phyloP scores from a whole-genome alignment of 2,113 vertebrate species.

The Rhizomys pruinosus region DNA sequence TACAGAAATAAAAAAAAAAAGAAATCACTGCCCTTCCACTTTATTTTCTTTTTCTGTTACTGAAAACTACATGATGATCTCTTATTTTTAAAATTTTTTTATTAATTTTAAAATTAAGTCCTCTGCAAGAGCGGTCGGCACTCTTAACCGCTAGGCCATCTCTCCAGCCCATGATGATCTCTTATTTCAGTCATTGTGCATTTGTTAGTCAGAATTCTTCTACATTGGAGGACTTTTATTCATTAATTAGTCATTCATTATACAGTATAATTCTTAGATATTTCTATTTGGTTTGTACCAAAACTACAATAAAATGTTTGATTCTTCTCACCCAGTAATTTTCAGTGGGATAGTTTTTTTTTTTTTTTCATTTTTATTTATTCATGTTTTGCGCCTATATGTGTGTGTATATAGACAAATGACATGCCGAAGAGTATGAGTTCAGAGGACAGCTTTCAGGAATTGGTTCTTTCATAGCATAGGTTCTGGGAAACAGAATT shows the following conservation, averaged over 20 bases:
- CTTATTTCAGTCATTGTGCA: neutral
- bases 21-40: neutral
- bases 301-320: neutral
- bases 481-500: neutral
- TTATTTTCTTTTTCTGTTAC: constrained; percentile 10
- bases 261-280: neutral
- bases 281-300: neutral
- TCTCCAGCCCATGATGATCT: no score
- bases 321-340: neutral
- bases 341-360: neutral
- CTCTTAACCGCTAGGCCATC: no score
- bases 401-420: no score
- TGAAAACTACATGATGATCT: neutral
- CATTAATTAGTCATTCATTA: neutral
- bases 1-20: neutral
- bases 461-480: no score
- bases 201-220: constrained; percentile 17
- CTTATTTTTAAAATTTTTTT: no score
- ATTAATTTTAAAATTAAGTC: no score
- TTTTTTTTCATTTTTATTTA: neutral
- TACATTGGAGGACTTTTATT: neutral
- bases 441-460: neutral
- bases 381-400: neutral
- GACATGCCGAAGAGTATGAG: no score
- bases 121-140: no score